Evolutionary conservation across 2,113 vertebrate genomes (phyloP).

Genomic region (Mustela nigripes): DNA sequence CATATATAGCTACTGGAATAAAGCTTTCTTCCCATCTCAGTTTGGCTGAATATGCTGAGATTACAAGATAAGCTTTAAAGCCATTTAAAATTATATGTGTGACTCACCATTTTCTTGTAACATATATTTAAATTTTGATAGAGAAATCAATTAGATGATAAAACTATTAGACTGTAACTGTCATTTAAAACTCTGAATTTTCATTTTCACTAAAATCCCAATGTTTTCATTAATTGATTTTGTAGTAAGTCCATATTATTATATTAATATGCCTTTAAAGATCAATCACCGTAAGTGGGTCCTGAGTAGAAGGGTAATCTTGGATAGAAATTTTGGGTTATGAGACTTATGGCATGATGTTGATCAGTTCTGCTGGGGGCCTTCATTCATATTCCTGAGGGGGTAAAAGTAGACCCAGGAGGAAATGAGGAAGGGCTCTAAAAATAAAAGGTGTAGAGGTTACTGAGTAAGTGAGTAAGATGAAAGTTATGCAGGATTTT

Average conservation of each 20-base stretch:
- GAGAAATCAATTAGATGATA: conserved; percentile 38
- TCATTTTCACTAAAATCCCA: conserved; percentile 37
- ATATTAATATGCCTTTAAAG: not conserved
- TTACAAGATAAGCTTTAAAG: not conserved
- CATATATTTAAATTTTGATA: not conserved
- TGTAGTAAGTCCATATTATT: not conserved
- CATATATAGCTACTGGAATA: not conserved
- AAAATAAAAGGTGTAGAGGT: not conserved
- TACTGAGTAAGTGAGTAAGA: not conserved
- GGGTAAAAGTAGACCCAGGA: not conserved
- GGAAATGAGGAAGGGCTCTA: not conserved
- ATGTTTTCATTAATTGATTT: conserved; percentile 27
- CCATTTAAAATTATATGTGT: not conserved
- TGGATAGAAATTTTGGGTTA: not conserved
- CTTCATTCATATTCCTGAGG: not conserved
- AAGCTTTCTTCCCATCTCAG: not conserved
- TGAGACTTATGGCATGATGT: not conserved
- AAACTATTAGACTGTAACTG: not conserved
- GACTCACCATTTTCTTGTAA: conserved; percentile 17
- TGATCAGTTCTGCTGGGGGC: not conserved
- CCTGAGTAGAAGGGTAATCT: not conserved
- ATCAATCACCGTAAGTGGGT: not conserved
- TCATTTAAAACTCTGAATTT: not conserved
- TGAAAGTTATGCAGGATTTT: not conserved
- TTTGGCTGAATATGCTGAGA: not conserved